Percentiles rank a stretch among this genome's conserved stretches.
Evolutionary conservation across 1,140 invertebrate genomes (phyloP).

Genomic region (Macrobrachium nipponense): DNA sequence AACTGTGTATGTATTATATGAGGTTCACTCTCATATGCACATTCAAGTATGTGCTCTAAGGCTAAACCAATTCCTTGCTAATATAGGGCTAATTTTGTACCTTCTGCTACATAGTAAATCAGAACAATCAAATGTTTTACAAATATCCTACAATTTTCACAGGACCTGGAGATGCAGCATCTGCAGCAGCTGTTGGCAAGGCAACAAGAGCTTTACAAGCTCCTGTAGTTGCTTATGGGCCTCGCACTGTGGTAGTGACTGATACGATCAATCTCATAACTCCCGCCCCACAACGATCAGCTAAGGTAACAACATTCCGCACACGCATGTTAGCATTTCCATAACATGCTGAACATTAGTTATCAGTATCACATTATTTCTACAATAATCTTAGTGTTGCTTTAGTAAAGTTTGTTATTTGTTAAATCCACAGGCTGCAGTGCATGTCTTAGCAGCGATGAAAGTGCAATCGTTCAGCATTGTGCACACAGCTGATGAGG

Average conservation of each 20-base stretch:
- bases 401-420: background rate
- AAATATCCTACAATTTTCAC: background rate
- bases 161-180: slow-evolving; percentile 31
- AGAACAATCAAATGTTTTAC: no score
- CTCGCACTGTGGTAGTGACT: slow-evolving; percentile 10
- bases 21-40: no score
- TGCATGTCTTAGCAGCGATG: slow-evolving; percentile 25
- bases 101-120: no score
- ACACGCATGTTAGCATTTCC: background rate
- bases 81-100: no score
- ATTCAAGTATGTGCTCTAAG: no score
- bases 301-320: slow-evolving; percentile 5
- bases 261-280: slow-evolving; percentile 26
- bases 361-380: background rate
- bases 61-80: no score
- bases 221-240: slow-evolving; percentile 34
- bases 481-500: slow-evolving; percentile 42
- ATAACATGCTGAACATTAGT: background rate
- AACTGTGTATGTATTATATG: no score
- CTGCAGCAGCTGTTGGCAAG: slow-evolving; percentile 28
- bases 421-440: slow-evolving; percentile 33
- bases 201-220: slow-evolving; percentile 16
- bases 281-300: slow-evolving; percentile 34
- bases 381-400: no score
- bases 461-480: slow-evolving; percentile 32